A percentile compares a stretch with the other conserved stretches of the same genome.
These are phyloP conservation scores for Mus spretus DNA, from an alignment of 2,797 vertebrate genomes.

Conservation along the genomic window DNA sequence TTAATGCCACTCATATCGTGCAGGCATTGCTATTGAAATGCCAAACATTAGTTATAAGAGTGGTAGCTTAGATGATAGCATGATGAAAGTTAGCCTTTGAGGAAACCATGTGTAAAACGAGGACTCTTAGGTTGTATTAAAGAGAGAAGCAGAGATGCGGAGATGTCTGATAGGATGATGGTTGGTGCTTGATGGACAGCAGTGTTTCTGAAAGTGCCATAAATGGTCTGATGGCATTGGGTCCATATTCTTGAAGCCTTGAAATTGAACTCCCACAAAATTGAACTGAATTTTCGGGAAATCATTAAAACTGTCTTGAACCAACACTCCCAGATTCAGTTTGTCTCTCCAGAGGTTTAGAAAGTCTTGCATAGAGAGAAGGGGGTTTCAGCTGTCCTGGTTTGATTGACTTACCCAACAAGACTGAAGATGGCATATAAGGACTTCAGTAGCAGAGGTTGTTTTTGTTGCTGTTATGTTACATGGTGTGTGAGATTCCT, in stretches of 20 bases:
- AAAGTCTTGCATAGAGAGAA: not conserved
- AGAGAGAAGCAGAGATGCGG: not conserved
- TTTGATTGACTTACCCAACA: not conserved
- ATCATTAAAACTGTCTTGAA: not conserved
- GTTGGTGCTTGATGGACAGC: not conserved
- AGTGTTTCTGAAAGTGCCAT: not conserved
- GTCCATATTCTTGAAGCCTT: not conserved
- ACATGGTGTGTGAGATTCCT: not conserved
- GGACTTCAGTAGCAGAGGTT: not conserved
- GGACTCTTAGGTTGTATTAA: not conserved
- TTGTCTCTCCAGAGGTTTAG: not conserved
- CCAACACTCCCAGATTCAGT: not conserved
- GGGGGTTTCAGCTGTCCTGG: too few species aligned
- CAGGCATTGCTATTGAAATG: not conserved
- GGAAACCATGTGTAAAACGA: not conserved
- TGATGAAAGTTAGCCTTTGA: not conserved
- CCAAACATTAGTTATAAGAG: slow-evolving; percentile 3
- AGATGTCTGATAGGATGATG: not conserved
- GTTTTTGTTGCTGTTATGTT: not conserved
- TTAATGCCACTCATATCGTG: not conserved
- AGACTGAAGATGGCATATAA: not conserved
- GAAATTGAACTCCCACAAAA: not conserved
- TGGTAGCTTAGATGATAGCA: slow-evolving; percentile 31
- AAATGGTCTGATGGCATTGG: not conserved
- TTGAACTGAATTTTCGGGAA: not conserved